Evolutionary conservation across 2,797 vertebrate species (phyloP), one percentile per base, ranked within the genome.

Genomic region (Sebastolobus alascanus): DNA sequence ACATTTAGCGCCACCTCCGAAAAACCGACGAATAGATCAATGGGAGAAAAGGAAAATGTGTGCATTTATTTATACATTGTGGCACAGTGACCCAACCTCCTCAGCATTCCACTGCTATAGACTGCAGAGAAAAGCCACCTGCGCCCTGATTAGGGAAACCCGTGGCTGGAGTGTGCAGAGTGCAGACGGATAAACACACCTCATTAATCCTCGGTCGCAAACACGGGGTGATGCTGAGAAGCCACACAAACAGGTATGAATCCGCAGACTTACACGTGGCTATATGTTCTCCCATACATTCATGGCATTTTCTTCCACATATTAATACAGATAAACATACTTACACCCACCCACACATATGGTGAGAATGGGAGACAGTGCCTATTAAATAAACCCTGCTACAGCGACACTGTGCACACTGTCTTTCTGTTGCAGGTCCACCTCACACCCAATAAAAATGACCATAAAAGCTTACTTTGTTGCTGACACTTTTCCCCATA

Each of bases 171-270:
- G 59, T 27, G 50, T 60, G 82, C 63, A 40, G 37, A 33, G 52
- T 29, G 74, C 50, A 80, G 64, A 61, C 59, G 69, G 81, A 88
- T 85, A 85, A 89, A 87, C 71, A 60, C 74, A 80, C 71, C 70
- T 90, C 84, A 90, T 89, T 90, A 89, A 84, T 89, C 80, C 80
- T 78, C n/a, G 16, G 64, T 81, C 76, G 77, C 68, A 68, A 72
- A 84, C 68, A 50, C 22, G 29, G 12, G 66, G 52, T 73, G 74
- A 73, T 37, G 50, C 54, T 11, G 59, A 71, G 38, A 72, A 59
- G 76, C 22, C 25, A 63, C 72, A 67, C 58, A 59, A 12, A 60
- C 9, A 6, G 14, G 12, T 35, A 38, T 31, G 5, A 6, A 35
- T 20, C 22, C n/a, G 14, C 3, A 37, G 6, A 64, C 25, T 13